Conservation (phyloP, 2,113 vertebrate species). For the Verasper variegatus region DNA sequence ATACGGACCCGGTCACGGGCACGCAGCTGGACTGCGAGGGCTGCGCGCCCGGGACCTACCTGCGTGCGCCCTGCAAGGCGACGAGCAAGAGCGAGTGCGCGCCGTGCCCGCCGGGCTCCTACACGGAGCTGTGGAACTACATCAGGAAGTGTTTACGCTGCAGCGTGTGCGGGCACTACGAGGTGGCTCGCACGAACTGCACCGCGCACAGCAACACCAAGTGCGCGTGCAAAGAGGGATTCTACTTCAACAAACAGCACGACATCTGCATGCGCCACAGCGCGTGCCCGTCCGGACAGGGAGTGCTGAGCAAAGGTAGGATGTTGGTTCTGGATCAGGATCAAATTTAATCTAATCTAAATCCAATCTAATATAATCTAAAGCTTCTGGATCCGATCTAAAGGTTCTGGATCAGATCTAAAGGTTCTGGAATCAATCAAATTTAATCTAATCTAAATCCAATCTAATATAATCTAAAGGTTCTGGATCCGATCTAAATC, state of each 20-base stretch:
- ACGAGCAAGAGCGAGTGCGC: slow-evolving; percentile 51
- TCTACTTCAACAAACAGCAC: slow-evolving; percentile 37
- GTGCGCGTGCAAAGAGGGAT: slow-evolving; percentile 69
- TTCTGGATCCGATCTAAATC: too few species aligned
- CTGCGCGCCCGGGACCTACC: slow-evolving; percentile 64
- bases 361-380: too few species aligned
- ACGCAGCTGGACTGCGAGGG: slow-evolving; percentile 36
- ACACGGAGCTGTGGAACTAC: slow-evolving; percentile 78
- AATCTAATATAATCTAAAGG: too few species aligned
- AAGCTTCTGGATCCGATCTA: too few species aligned
- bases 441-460: too few species aligned
- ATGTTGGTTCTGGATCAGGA: too few species aligned
- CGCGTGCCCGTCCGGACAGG: slow-evolving; percentile 59
- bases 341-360: too few species aligned
- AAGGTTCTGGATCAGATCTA: too few species aligned
- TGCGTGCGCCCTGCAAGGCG: slow-evolving; percentile 58
- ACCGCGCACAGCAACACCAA: slow-evolving; percentile 33
- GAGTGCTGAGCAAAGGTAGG: slow-evolving; percentile 60
- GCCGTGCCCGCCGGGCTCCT: slow-evolving; percentile 63
- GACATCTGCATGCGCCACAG: slow-evolving; percentile 62
- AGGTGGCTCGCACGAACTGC: slow-evolving; percentile 60
- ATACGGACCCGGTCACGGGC: slow-evolving; percentile 35
- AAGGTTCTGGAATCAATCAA: too few species aligned
- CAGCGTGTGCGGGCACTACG: slow-evolving; percentile 52
- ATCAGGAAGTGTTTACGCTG: slow-evolving; percentile 72